These are phyloP conservation scores for Podabrus alpinus DNA, from an alignment of 2,888 invertebrate species.

Conservation along the genomic window DNA sequence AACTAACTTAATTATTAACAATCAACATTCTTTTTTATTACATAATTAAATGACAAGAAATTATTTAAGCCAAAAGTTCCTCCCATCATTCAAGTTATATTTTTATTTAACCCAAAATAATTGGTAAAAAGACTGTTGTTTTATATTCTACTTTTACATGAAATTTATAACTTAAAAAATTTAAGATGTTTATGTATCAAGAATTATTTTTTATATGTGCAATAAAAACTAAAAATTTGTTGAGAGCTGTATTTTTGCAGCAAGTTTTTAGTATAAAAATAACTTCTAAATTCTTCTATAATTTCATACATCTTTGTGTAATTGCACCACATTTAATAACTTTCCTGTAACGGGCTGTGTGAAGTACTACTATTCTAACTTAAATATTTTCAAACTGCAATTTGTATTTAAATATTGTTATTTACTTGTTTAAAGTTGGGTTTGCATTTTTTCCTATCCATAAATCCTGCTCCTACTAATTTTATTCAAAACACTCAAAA, in stretches of 20 bases:
- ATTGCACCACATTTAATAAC: neutral
- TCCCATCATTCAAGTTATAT: neutral
- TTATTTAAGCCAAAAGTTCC: no score
- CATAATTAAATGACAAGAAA: neutral
- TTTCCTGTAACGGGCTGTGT: neutral
- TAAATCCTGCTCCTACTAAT: neutral
- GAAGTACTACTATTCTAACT: neutral
- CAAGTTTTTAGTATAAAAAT: neutral
- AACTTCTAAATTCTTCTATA: neutral
- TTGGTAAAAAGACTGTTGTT: neutral
- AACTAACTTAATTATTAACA: no score
- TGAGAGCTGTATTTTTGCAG: neutral
- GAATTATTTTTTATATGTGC: neutral
- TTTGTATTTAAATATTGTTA: slow-evolving; percentile 1
- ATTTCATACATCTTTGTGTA: neutral
- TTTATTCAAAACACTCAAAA: slow-evolving; percentile 6
- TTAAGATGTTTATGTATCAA: neutral
- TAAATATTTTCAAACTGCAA: neutral
- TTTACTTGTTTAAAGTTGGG: slow-evolving; percentile 20
- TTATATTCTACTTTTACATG: neutral
- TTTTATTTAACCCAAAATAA: neutral
- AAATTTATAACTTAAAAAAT: neutral
- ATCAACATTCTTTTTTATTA: neutral
- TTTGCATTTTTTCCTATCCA: slow-evolving; percentile 19
- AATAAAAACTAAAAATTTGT: neutral